Conservation (phyloP, 2,888 invertebrate genomes). For the Dromius quadrimaculatus region DNA sequence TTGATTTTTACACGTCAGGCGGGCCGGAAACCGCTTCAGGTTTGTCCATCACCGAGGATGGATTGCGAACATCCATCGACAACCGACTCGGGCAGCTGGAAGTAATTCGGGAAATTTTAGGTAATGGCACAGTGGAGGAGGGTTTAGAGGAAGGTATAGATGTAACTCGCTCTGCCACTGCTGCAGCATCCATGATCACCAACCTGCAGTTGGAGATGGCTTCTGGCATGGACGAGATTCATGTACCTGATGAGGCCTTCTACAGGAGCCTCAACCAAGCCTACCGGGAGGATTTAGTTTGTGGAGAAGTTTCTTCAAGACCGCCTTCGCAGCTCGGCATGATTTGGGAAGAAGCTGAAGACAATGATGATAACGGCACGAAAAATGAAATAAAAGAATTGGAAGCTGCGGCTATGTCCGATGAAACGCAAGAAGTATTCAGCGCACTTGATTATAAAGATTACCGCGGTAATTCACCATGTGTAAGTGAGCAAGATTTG, state of each 20-base stretch:
- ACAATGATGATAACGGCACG: conserved; percentile 70
- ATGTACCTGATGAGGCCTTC: conserved; percentile 84
- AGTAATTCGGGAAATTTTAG: conserved; percentile 76
- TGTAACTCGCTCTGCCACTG: conserved; percentile 65
- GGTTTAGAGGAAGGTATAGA: conserved; percentile 77
- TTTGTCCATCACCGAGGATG: conserved; percentile 57
- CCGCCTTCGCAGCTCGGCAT: conserved; percentile 83
- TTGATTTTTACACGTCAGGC: conserved; percentile 80
- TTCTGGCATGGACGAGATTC: conserved; percentile 71
- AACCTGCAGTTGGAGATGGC: conserved; percentile 63
- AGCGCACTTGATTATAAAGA: conserved; percentile 84
- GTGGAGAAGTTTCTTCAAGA: conserved; percentile 69
- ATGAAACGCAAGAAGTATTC: conserved; percentile 75
- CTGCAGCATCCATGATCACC: conserved; percentile 61
- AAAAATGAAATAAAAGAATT: conserved; percentile 63
- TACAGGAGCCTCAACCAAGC: conserved; percentile 90
- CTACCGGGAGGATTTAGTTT: conserved; percentile 83
- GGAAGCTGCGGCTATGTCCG: conserved; percentile 69
- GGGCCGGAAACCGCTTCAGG: conserved; percentile 64
- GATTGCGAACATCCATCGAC: conserved; percentile 59
- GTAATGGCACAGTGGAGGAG: conserved; percentile 76
- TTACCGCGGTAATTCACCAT: conserved; percentile 80
- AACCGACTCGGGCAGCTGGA: conserved; percentile 67
- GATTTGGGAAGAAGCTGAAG: conserved; percentile 90
- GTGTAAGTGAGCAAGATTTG: conserved; percentile 82